Percentiles rank a stretch among this genome's conserved stretches.
phyloP scores from a whole-genome alignment of 2,113 vertebrate species.

The Poicephalus gulielmi region DNA sequence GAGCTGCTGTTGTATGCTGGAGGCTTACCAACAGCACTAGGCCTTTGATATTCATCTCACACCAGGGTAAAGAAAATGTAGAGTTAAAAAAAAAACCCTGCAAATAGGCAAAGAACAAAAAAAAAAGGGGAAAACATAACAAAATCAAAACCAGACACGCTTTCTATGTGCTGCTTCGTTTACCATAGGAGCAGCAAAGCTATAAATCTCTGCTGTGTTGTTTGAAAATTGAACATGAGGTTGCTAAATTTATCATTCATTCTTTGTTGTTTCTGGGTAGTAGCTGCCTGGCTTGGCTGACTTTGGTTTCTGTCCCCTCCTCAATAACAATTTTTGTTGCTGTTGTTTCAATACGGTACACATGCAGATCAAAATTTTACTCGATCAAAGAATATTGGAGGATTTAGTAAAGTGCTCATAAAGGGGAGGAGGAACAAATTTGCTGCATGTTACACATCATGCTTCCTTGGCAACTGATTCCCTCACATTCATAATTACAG shows the following conservation, averaged over 20 bases:
- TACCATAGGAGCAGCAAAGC: constrained; percentile 82
- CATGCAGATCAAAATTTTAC: constrained; percentile 42
- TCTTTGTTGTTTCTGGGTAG: constrained; percentile 74
- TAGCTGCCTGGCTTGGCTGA: constrained; percentile 69
- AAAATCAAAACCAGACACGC: constrained; percentile 87
- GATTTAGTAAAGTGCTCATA: constrained; percentile 42
- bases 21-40: constrained; percentile 80
- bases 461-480: constrained; percentile 55
- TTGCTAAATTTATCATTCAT: constrained; percentile 78
- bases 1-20: constrained; percentile 82
- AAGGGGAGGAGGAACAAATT: constrained; percentile 50
- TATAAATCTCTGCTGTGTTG: constrained; percentile 83
- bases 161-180: constrained; percentile 83
- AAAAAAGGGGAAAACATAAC: constrained; percentile 70
- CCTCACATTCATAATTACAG: constrained; percentile 61
- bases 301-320: constrained; percentile 62
- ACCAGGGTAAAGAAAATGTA: constrained; percentile 87
- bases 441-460: constrained; percentile 37
- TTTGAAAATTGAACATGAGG: constrained; percentile 78
- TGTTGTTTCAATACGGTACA: constrained; percentile 43
- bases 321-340: constrained; percentile 53
- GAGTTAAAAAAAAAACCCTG: constrained; percentile 67
- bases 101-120: constrained; percentile 80
- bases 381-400: constrained; percentile 45
- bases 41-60: constrained; percentile 92